Evolutionary conservation across 2,113 vertebrate genomes (phyloP), one percentile per base, ranked within the genome.

Genomic region (Pterophyllum scalare): DNA sequence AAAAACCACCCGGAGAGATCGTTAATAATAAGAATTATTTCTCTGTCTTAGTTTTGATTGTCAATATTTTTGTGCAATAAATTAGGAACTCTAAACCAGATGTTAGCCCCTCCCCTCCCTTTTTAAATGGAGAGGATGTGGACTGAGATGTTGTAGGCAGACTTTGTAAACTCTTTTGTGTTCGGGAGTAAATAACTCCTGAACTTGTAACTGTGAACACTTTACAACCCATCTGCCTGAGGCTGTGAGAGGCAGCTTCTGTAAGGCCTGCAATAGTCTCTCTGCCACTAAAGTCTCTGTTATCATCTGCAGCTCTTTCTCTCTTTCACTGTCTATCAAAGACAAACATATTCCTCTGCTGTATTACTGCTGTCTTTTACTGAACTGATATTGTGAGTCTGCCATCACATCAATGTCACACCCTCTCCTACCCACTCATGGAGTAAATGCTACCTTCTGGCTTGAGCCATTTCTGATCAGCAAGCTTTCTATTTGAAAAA

Each of bases 171-270:
- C 54, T 62, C 40, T 84, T 86, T 75, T 78, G 43, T 52, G 52
- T 64, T 52, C 52, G 59, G 59, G 35, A 79, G 77, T 87, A 87
- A 90, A 92, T 87, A 86, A 88, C 83, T 85, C 64, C 61, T 58
- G 67, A 82, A 87, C 67, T 85, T 64, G 82, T 77, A 74, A 67
- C 54, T 77, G 59, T 75, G 52, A 85, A 77, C 76, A 38, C 59
- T 90, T 89, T 80, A 82, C 56, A 79, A 62, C 46, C 80, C 74
- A 84, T 86, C 76, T 87, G 80, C 24, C 82, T 52, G 22, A 61
- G 81, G 85, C 61, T 10, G 8, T n/a, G 49, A 81, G 43, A 70
- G 46, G 77, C 77, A 79, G 80, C 65, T 67, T 58, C 79, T 74
- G 17, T 22, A 12, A 52, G 83, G 57, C 72, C 54, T 60, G 43